Evolutionary conservation across 2,888 invertebrate species (phyloP).

Genomic region (Eupeodes luniger): DNA sequence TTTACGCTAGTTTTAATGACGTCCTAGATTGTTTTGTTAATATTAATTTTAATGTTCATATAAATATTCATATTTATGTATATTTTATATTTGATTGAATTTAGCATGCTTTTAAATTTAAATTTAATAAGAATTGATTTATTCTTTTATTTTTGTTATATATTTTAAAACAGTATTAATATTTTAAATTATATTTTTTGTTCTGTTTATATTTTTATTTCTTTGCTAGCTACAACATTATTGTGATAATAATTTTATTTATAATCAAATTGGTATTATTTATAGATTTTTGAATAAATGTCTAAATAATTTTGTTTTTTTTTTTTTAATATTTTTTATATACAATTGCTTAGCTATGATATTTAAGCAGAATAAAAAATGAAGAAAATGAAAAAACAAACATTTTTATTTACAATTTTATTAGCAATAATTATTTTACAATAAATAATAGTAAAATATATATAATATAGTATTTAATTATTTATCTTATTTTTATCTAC

Average conservation of each 20-base stretch:
- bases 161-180: constrained; percentile 51
- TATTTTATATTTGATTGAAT: constrained; percentile 63
- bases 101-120: constrained; percentile 64
- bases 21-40: constrained; percentile 41
- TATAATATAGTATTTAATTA: constrained; percentile 37
- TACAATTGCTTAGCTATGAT: constrained; percentile 23
- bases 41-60: constrained; percentile 20
- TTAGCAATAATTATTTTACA: constrained; percentile 43
- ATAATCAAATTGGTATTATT: constrained; percentile 19
- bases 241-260: constrained; percentile 45
- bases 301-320: constrained; percentile 19
- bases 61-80: constrained; percentile 34
- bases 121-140: constrained; percentile 36
- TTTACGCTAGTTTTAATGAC: constrained; percentile 54
- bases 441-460: constrained; percentile 57
- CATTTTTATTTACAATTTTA: constrained; percentile 44
- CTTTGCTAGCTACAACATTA: constrained; percentile 70
- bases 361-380: constrained; percentile 38
- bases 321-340: constrained; percentile 15
- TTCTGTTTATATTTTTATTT: constrained; percentile 16
- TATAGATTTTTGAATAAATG: constrained; percentile 4
- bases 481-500: constrained; percentile 14
- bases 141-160: background rate
- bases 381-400: background rate
- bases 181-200: constrained; percentile 1